A percentile compares a stretch with the other conserved stretches of the same genome.
Evolutionary conservation across 1,140 invertebrate genomes (phyloP).

Genomic region (Bicyclus anynana): DNA sequence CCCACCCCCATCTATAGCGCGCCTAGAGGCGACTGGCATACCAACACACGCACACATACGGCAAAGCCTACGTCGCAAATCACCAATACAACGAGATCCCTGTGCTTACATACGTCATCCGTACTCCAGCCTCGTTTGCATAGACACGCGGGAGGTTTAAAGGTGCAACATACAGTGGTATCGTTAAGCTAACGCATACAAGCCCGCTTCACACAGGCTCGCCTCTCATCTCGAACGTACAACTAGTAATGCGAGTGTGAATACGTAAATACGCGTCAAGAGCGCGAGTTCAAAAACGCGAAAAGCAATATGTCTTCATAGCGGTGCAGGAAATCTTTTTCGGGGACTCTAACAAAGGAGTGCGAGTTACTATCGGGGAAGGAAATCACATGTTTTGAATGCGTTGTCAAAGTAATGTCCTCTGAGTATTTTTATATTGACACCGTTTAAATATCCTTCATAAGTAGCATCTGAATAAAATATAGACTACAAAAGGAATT

Average conservation of each 20-base stretch:
- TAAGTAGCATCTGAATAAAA: neutral
- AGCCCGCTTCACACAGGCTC: slow-evolving; percentile 50
- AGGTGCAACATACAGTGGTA: slow-evolving; percentile 48
- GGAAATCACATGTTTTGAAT: slow-evolving; percentile 63
- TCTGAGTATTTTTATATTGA: slow-evolving; percentile 13
- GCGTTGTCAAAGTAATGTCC: slow-evolving; percentile 47
- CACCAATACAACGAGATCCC: slow-evolving; percentile 53
- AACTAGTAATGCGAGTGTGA: slow-evolving; percentile 72
- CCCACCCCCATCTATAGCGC: slow-evolving; percentile 69
- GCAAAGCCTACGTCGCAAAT: slow-evolving; percentile 61
- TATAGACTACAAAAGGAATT: too few relatives aligned
- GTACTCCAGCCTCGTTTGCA: slow-evolving; percentile 46
- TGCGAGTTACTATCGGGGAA: slow-evolving; percentile 49
- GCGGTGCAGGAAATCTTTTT: slow-evolving; percentile 67
- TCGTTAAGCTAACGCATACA: slow-evolving; percentile 59
- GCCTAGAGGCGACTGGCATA: slow-evolving; percentile 74
- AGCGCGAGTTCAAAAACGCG: slow-evolving; percentile 74
- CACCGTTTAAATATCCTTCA: neutral
- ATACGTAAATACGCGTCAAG: slow-evolving; percentile 73
- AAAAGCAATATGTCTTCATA: slow-evolving; percentile 76
- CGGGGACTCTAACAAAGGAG: slow-evolving; percentile 59
- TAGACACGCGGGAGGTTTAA: slow-evolving; percentile 36
- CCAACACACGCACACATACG: slow-evolving; percentile 65
- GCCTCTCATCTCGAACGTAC: slow-evolving; percentile 67
- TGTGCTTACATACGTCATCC: slow-evolving; percentile 60